Base-by-base conservation (phyloP, 2,113 vertebrate genomes). In the Anolis sagrei region DNA sequence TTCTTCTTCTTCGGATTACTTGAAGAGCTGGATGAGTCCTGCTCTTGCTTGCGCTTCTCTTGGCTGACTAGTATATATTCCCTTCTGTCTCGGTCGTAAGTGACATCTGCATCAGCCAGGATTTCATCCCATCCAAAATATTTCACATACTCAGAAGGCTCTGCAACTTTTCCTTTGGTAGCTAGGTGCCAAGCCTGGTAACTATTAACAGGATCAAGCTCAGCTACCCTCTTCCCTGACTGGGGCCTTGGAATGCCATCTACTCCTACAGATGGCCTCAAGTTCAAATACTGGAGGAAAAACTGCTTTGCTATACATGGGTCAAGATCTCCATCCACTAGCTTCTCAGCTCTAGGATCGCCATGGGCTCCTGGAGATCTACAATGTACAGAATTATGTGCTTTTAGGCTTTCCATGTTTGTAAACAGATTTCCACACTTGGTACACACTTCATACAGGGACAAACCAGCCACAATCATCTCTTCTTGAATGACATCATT, bases 381-480 rank as follows among this genome's bases (percentile, higher is more conserved):
- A 64, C 93, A 97, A 89, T 99, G 98, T 19, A 99, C 93, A 85
- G 96, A 93, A 6, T 98, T 97, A 5, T 99, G 98, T 8, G 93
- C 97, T 82, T 96, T 97, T 88, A 99, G 95, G 93, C 97, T 99
- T 91, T 98, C 98, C 93, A 94, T 95, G 94, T 95, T 97, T 93
- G 98, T 97, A 94, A 99, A 99, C 92, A 99, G 92, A 95, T 98
- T 98, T 78, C 98, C 98, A 92, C 98, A 99, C 96, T 98, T 98
- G 90, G 96, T 95, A 95, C 98, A 99, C 94, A 98, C 96, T 91
- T 98, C 97, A 3, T 99, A 99, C 62, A 97, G 92, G n/a, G 97
- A 97, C 44, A 98, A 95, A 83, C 98, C 97, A 0, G 98, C 97
- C 49, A 96, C 95, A 61, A 99, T 95, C 0, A 84, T 94, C 76